Conservation (phyloP, 2,113 vertebrate genomes). For the Melanocharis versteri region DNA sequence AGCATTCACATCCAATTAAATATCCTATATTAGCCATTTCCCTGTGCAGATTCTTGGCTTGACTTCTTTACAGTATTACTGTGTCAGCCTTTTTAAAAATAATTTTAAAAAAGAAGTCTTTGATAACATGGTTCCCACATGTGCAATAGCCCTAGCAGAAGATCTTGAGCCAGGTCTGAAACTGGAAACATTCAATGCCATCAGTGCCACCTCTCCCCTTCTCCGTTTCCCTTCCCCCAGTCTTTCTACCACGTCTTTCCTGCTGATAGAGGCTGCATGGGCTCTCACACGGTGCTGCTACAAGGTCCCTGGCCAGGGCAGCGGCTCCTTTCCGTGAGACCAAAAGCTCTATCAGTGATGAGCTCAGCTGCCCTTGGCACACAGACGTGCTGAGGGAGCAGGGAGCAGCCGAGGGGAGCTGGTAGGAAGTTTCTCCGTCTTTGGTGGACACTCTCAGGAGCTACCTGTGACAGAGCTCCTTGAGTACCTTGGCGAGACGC, state of each 20-base stretch:
- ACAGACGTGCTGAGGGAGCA: neutral
- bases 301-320: neutral
- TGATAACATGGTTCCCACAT: neutral
- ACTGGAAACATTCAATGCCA: neutral
- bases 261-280: neutral
- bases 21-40: neutral
- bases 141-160: neutral
- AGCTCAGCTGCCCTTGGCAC: neutral
- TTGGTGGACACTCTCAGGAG: neutral
- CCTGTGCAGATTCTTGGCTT: slow-evolving; percentile 9
- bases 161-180: neutral
- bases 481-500: neutral
- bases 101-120: neutral
- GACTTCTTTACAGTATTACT: neutral
- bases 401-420: neutral
- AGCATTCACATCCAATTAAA: slow-evolving; percentile 43
- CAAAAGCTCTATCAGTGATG: neutral
- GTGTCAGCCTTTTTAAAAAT: neutral
- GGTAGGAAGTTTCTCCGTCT: neutral
- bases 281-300: neutral
- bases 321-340: neutral
- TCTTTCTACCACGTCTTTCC: neutral
- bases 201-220: neutral
- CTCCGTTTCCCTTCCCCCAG: neutral
- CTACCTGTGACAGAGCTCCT: neutral